Percentiles rank a stretch among this genome's conserved stretches.
phyloP scores from a whole-genome alignment of 2,888 invertebrate species.

The Archaeoteleia sp. region DNA sequence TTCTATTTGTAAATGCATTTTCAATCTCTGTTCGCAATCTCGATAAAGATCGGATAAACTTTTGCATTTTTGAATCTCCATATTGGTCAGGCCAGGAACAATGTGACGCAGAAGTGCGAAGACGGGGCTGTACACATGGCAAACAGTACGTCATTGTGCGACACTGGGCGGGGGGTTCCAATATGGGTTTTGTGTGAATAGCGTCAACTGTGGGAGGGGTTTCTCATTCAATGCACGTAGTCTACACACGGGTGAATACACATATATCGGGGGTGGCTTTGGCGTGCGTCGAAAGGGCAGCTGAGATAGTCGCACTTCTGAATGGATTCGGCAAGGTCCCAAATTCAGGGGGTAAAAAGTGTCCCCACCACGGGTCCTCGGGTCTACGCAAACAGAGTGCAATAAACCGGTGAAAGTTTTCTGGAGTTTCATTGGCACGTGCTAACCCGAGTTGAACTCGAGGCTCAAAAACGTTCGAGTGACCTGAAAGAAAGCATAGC shows the following conservation, averaged over 20 bases:
- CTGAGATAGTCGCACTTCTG: constrained; percentile 65
- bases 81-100: neutral
- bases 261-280: constrained; percentile 67
- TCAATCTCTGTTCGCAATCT: too few species aligned
- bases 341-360: constrained; percentile 35
- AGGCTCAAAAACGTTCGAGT: too few species aligned
- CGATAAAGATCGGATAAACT: too few species aligned
- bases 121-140: constrained; percentile 54
- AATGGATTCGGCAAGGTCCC: constrained; percentile 23
- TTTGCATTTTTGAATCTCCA: too few species aligned
- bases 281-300: constrained; percentile 64
- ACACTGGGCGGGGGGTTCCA: constrained; percentile 57
- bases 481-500: too few species aligned
- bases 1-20: too few species aligned
- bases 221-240: constrained; percentile 35
- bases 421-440: too few species aligned
- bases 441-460: too few species aligned
- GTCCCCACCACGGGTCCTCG: too few species aligned
- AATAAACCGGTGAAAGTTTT: too few species aligned
- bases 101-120: constrained; percentile 13
- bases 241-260: constrained; percentile 51
- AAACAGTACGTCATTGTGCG: constrained; percentile 54
- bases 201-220: constrained; percentile 71
- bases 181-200: constrained; percentile 68
- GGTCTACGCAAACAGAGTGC: too few species aligned